phyloP scores from a whole-genome alignment of 2,797 vertebrate species.

The Sorex maritimensis region DNA sequence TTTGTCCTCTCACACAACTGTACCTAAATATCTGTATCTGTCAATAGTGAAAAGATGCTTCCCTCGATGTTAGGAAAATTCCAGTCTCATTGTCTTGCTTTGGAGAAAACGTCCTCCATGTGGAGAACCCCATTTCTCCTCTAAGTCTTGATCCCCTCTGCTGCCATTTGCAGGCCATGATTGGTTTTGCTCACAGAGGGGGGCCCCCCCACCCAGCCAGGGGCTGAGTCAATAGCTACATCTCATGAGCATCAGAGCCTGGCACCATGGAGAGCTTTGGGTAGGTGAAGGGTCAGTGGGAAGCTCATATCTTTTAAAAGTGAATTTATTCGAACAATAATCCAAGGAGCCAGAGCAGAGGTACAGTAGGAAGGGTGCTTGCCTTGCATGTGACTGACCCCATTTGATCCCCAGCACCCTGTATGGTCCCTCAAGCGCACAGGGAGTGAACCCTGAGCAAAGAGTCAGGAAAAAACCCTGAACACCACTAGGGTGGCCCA shows the following conservation, averaged over 20 bases:
- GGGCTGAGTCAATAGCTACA: not conserved
- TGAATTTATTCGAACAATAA: slow-evolving; percentile 36
- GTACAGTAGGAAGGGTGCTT: no score
- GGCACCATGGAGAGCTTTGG: not conserved
- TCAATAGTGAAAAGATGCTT: not conserved
- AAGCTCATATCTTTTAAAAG: slow-evolving; percentile 36
- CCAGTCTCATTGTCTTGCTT: not conserved
- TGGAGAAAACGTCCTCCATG: not conserved
- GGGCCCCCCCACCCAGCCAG: not conserved
- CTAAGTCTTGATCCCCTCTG: not conserved
- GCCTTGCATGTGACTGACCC: no score
- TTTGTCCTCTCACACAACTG: not conserved
- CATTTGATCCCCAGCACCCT: no score
- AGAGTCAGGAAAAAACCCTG: no score
- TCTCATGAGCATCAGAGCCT: not conserved
- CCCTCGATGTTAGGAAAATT: not conserved
- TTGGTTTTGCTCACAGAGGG: not conserved
- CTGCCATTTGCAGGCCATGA: not conserved
- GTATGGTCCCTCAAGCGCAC: no score
- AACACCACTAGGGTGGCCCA: no score
- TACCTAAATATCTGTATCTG: not conserved
- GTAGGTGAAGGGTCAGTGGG: slow-evolving; percentile 8
- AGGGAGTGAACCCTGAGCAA: no score
- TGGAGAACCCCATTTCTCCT: not conserved
- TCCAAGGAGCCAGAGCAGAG: not conserved